Evolutionary conservation across 2,113 vertebrate species (phyloP), one percentile per base, ranked within the genome.

Genomic region (Planiliza haematocheilus): DNA sequence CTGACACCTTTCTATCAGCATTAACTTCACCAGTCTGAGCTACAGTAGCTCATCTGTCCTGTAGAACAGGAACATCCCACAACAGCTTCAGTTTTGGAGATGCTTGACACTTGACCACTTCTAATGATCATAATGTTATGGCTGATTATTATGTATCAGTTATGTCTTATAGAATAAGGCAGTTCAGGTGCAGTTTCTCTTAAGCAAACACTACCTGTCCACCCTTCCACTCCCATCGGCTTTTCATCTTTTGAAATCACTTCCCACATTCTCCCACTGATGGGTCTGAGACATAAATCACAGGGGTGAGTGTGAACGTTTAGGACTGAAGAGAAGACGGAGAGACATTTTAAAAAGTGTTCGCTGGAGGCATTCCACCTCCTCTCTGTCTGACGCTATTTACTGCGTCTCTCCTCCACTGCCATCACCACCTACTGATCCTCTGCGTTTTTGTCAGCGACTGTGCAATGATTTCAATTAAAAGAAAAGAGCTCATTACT

Each of bases 341-440:
- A 30, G 3, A 30, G 24, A 30, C 24, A 30, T 30, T 30, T 30
- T 30, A 30, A 39, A 41, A 34, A 61, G n/a, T 12, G 17, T 14
- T 63, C 14, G 39, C 62, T 55, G 18, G 20, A 69, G 58, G 70
- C 53, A 4, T 65, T 71, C 65, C 16, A 68, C 57, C 51, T 30
- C 37, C 70, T 46, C 60, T 49, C 38, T 46, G 49, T 21, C 17
- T 41, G 48, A 41, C 46, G 20, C 45, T 58, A 58, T 30, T 64
- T 52, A 9, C 17, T 58, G 65, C 36, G 14, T 55, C 16, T 50
- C 39, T 43, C 24, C 67, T 67, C 57, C 51, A 10, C 18, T 58
- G 38, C 55, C 17, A 14, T 17, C 48, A 24, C 45, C 51, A 55
- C 2, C 36, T 37, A 30, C 58, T 21, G 21, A 62, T 43, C 53